A percentile compares a stretch with the other conserved stretches of the same genome.
Conservation (phyloP, 1,140 invertebrate genomes). For the Drosophila ananassae region DNA sequence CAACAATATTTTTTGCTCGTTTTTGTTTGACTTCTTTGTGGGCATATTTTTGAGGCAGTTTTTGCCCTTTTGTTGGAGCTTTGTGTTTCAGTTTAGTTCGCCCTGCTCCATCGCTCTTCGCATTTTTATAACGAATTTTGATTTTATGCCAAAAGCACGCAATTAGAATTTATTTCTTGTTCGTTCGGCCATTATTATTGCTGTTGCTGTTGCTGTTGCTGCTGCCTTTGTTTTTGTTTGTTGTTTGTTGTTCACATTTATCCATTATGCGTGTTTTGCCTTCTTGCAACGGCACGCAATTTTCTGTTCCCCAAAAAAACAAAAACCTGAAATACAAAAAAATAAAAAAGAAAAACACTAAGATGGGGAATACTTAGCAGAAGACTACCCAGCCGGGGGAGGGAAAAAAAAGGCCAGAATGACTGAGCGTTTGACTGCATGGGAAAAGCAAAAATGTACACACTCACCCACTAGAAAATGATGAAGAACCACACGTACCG, state of each 20-base stretch:
- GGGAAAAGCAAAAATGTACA: slow-evolving; percentile 29
- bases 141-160: slow-evolving; percentile 79
- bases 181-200: slow-evolving; percentile 23
- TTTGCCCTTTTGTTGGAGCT: slow-evolving; percentile 40
- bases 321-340: slow-evolving; percentile 9
- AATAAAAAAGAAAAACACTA: slow-evolving; percentile 20
- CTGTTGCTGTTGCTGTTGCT: background rate
- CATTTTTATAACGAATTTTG: slow-evolving; percentile 71
- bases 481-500: slow-evolving; percentile 4
- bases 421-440: slow-evolving; percentile 40
- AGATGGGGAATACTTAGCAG: slow-evolving; percentile 24
- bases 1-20: slow-evolving; percentile 15
- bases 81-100: slow-evolving; percentile 33
- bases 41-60: slow-evolving; percentile 62
- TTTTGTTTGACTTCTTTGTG: slow-evolving; percentile 41
- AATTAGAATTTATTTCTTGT: slow-evolving; percentile 76
- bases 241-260: slow-evolving; percentile 32
- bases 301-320: slow-evolving; percentile 47
- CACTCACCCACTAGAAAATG: slow-evolving; percentile 31
- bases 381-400: too few species aligned
- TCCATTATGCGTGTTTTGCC: slow-evolving; percentile 41
- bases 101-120: slow-evolving; percentile 49
- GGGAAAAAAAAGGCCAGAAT: slow-evolving; percentile 12
- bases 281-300: slow-evolving; percentile 54
- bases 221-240: slow-evolving; percentile 4